Conservation (phyloP, 2,888 invertebrate genomes). For the Zelleria hepariella region DNA sequence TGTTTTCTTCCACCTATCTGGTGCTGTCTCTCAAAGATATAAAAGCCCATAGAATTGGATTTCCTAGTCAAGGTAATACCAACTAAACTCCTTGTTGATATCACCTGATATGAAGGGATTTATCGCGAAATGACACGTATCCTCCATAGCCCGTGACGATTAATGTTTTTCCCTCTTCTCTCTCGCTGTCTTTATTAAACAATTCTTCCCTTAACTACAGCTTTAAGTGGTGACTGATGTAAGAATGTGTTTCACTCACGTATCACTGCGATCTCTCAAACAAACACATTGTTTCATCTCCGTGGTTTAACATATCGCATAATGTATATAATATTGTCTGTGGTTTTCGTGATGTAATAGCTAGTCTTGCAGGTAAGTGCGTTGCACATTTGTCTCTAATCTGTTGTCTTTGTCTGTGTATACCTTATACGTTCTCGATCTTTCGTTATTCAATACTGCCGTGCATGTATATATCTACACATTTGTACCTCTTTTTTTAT, state of each 20-base stretch:
- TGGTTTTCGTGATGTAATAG: slow-evolving; percentile 22
- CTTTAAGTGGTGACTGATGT: slow-evolving; percentile 47
- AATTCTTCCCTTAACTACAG: slow-evolving; percentile 45
- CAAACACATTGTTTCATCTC: slow-evolving; percentile 58
- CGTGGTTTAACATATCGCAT: slow-evolving; percentile 26
- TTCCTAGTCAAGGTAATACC: too few relatives aligned
- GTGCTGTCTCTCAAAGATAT: neutral
- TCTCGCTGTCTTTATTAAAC: neutral
- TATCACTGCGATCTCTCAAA: neutral
- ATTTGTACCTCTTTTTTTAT: neutral
- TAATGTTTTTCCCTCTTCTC: slow-evolving; percentile 31
- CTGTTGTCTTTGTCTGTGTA: slow-evolving; percentile 31
- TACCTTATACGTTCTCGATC: neutral
- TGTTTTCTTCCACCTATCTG: neutral
- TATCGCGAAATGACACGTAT: neutral
- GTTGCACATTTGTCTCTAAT: slow-evolving; percentile 46
- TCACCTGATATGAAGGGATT: too few relatives aligned
- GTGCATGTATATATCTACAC: slow-evolving; percentile 35
- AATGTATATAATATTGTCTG: slow-evolving; percentile 27
- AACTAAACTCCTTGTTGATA: too few relatives aligned
- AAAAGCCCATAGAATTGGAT: neutral
- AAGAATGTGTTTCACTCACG: slow-evolving; percentile 42
- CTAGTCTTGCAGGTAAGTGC: slow-evolving; percentile 46
- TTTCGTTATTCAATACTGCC: slow-evolving; percentile 1
- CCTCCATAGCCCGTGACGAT: slow-evolving; percentile 3